A percentile compares a stretch with the other conserved stretches of the same genome.
Conservation (phyloP, 2,113 vertebrate genomes). For the Ellobius talpinus region DNA sequence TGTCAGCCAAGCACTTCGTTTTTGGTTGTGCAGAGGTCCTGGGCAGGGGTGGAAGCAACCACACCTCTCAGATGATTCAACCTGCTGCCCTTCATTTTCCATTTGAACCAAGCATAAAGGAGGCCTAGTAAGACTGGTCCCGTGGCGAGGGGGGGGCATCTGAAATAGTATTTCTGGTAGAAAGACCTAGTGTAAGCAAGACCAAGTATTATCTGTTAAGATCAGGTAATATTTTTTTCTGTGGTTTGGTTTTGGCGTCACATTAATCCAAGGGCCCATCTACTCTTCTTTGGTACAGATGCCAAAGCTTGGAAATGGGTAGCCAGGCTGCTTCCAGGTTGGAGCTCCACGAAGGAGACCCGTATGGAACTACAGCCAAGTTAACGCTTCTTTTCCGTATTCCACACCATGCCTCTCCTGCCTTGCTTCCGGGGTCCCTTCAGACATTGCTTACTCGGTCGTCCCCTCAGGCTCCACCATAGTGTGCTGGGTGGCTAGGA, state of each 20-base stretch:
- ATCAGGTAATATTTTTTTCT: accelerated
- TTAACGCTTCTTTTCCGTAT: not conserved
- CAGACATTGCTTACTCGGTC: conserved; percentile 38
- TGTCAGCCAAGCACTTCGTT: not conserved
- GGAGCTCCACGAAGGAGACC: not conserved
- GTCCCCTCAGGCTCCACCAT: not conserved
- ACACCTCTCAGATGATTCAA: not conserved
- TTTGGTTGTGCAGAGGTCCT: not conserved
- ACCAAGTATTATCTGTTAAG: accelerated
- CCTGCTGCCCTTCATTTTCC: too few species aligned
- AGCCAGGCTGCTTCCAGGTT: accelerated
- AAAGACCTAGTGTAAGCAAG: not conserved
- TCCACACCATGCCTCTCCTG: accelerated
- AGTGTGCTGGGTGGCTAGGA: not conserved
- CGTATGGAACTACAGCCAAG: accelerated
- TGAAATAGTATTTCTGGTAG: not conserved
- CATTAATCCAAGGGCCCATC: accelerated
- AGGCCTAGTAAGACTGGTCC: not conserved
- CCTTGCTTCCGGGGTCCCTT: not conserved
- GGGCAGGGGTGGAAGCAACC: too few species aligned
- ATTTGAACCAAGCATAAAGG: not conserved
- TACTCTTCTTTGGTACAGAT: not conserved
- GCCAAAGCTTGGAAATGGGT: accelerated
- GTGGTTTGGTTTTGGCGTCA: not conserved
- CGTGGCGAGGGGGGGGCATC: accelerated